Conservation (phyloP, 2,113 vertebrate genomes). For the Diglossa brunneiventris region DNA sequence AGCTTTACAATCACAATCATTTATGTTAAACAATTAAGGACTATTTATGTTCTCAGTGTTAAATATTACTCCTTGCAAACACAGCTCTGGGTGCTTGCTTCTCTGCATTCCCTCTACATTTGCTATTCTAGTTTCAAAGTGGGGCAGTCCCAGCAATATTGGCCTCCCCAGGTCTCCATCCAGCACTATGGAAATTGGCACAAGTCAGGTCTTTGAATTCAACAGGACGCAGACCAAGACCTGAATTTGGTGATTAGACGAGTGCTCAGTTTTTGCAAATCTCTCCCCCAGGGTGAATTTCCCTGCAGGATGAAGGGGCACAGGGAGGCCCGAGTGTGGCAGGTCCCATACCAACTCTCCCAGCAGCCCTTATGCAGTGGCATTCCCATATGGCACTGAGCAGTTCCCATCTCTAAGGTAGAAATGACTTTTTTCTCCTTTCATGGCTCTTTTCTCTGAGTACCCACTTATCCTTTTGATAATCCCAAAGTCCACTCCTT, state of each 20-base stretch:
- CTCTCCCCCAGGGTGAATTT: neutral
- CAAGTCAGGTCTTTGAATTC: neutral
- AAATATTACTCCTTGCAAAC: slow-evolving; percentile 9
- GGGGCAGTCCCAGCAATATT: neutral
- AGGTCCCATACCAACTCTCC: neutral
- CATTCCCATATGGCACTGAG: neutral
- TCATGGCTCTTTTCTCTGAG: neutral
- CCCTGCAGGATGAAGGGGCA: neutral
- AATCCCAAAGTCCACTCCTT: neutral
- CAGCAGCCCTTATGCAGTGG: accelerated
- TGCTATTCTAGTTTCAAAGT: neutral
- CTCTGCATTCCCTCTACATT: neutral
- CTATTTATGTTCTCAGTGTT: slow-evolving; percentile 46
- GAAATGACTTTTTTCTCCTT: neutral
- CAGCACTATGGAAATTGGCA: neutral
- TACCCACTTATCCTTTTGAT: neutral
- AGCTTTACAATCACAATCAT: neutral
- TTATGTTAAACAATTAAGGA: slow-evolving; percentile 11
- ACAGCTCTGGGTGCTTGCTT: neutral
- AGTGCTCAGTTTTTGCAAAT: neutral
- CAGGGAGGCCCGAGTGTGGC: accelerated
- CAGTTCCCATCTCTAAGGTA: neutral
- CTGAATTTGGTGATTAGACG: neutral
- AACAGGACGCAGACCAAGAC: neutral
- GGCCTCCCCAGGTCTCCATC: neutral